Evolutionary conservation across 1,140 invertebrate genomes (phyloP).

Genomic region (Temnothorax longispinosus): DNA sequence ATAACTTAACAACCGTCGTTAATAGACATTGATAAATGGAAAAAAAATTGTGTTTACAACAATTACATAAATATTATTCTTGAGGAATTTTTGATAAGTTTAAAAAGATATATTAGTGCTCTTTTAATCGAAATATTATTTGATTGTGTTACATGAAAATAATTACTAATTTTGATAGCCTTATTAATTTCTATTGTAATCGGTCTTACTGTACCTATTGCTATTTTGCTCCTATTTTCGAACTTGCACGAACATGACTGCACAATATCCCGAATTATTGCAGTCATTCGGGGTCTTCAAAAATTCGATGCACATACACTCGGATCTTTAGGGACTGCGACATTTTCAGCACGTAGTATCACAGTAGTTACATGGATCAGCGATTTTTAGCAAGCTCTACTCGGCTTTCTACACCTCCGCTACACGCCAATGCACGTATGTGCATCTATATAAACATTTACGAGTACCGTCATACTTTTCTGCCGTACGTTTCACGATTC

Average conservation of each 20-base stretch:
- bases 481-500: background rate
- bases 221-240: background rate
- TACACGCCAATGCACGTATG: background rate
- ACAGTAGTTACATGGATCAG: conserved; percentile 56
- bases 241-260: background rate
- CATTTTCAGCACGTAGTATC: conserved; percentile 63
- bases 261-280: conserved; percentile 29
- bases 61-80: background rate
- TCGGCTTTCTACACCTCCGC: background rate
- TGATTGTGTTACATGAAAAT: background rate
- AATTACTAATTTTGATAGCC: background rate
- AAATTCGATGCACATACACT: conserved; percentile 38
- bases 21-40: conserved; percentile 11
- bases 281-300: conserved; percentile 23
- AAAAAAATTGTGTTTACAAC: background rate
- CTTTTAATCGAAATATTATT: background rate
- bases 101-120: background rate
- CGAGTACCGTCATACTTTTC: background rate
- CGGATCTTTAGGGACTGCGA: background rate
- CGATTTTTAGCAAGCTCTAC: conserved; percentile 45
- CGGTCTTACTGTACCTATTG: background rate
- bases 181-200: background rate
- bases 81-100: conserved; percentile 2
- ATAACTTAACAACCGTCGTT: background rate
- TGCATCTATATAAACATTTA: conserved; percentile 25